Base-by-base conservation (phyloP, 2,797 vertebrate genomes). In the Typhlichthys subterraneus region DNA sequence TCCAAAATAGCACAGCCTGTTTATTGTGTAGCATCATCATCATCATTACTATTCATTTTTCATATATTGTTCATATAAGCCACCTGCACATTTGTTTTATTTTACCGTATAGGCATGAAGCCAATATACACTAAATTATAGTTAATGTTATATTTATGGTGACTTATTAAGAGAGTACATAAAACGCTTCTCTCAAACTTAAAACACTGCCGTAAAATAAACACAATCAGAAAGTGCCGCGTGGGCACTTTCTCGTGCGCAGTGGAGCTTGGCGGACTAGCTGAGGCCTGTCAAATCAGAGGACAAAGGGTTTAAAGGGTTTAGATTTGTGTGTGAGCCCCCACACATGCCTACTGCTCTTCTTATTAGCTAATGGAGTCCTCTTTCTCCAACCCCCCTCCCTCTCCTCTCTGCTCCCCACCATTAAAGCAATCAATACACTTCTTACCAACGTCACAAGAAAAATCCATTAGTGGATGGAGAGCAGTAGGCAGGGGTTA, bases 331-430 rank as follows among this genome's bases (percentile, higher is more conserved):
- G 50, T 42, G 19, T 59, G 65, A 45, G 51, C 29, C 45, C n/a
- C n/a, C 10, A 7, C 48, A 46, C 15, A 9, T 48, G 59, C 13
- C 54, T 47, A 69, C 76, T 75, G 73, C 75, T 85, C 56, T 85
- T 84, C 81, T 90, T 90, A 92, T 89, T 91, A 90, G 87, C 89
- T 92, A 92, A 92, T 92, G 91, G 89, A 90, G 84, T 88, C 74
- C 76, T 70, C 69, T 64, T 69, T 76, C 68, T 65, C 73, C 70
- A 65, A 47, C 49, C 53, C 13, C 48, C 19, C 31, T 11, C 48
- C 69, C 76, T 79, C 81, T 69, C 47, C 42, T 46, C 82, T 74
- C 83, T 87, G 82, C 68, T 72, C 80, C 68, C 82, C 63, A 69
- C 89, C 89, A 91, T 92, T 91, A 91, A 87, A 87, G 73, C 82